Conservation (phyloP, 2,888 invertebrate species). For the Caenorhabditis sp. region DNA sequence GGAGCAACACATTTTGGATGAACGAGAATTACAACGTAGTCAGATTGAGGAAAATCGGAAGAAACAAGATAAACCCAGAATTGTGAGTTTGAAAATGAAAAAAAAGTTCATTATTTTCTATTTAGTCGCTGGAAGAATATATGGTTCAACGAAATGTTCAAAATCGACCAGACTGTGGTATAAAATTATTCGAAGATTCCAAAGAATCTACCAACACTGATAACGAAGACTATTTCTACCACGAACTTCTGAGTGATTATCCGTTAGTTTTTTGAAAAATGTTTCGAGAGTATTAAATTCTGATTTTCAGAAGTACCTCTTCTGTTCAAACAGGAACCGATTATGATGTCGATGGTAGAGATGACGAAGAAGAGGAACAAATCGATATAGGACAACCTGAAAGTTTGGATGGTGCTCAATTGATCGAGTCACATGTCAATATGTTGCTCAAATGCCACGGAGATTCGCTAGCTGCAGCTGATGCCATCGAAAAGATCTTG, state of each 20-base stretch:
- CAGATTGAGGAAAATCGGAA: not conserved
- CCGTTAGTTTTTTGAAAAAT: slow-evolving; percentile 7
- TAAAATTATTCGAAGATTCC: not conserved
- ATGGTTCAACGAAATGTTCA: slow-evolving; percentile 5
- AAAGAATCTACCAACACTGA: not conserved
- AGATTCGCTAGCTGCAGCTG: slow-evolving; percentile 2
- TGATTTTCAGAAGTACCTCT: not conserved
- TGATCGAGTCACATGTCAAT: not conserved
- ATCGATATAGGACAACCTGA: slow-evolving; percentile 3
- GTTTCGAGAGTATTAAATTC: not conserved
- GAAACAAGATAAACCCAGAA: not conserved
- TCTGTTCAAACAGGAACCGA: not conserved
- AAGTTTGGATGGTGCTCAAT: not conserved
- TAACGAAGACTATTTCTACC: not conserved
- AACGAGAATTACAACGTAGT: not conserved
- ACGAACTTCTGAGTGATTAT: slow-evolving; percentile 6
- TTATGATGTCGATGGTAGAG: not conserved
- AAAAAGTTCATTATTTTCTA: not conserved
- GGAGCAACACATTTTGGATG: not conserved
- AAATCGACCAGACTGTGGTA: slow-evolving; percentile 8
- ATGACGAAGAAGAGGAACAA: not conserved
- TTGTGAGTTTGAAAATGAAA: not conserved
- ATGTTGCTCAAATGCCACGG: not conserved
- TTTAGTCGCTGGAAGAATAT: slow-evolving; percentile 3
- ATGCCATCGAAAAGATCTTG: slow-evolving; percentile 1